Base-by-base conservation (phyloP, 2,888 invertebrate genomes). In the Panopea generosa region DNA sequence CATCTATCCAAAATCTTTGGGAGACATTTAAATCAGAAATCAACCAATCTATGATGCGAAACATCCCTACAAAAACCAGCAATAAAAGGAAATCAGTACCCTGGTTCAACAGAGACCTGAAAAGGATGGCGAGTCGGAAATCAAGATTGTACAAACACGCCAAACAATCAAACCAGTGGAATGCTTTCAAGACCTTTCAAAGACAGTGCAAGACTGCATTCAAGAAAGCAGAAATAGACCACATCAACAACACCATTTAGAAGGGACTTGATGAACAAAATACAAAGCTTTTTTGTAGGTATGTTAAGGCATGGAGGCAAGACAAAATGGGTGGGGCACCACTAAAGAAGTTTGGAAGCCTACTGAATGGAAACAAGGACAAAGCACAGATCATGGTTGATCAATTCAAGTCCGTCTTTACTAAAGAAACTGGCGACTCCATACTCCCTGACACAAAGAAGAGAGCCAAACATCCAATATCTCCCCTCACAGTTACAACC, bases 281-380 rank as follows among this genome's bases (percentile, higher is more conserved):
- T 60, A 26, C 76, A 9, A 81, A 83, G 27, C 77, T 74, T 18
- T 80, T 79, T 26, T 82, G 75, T 73, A 47, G 63, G 9, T 77
- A 77, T 62, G 68, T 80, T 9, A 82, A 82, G 45, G 59, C 71
- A 1, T 56, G 62, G 18, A 56, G 68, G 29, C 61, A 73, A 29
- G 80, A 80, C 52, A 69, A 61, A 22, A 45, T 61, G 38, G 78
- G 75, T 9, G 66, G 65, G 33, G 53, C 68, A 0, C 79, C n/a
- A n/a, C n/a, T n/a, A n/a, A n/a, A n/a, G n/a, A n/a, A n/a, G n/a
- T n/a, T n/a, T n/a, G n/a, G n/a, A n/a, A n/a, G n/a, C n/a, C n/a
- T n/a, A n/a, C n/a, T n/a, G n/a, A n/a, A n/a, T n/a, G n/a, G n/a
- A n/a, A n/a, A n/a, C n/a, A n/a, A n/a, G n/a, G n/a, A n/a, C n/a